phyloP scores from a whole-genome alignment of 2,797 vertebrate genomes.

The Schizothorax lantsangensis region DNA sequence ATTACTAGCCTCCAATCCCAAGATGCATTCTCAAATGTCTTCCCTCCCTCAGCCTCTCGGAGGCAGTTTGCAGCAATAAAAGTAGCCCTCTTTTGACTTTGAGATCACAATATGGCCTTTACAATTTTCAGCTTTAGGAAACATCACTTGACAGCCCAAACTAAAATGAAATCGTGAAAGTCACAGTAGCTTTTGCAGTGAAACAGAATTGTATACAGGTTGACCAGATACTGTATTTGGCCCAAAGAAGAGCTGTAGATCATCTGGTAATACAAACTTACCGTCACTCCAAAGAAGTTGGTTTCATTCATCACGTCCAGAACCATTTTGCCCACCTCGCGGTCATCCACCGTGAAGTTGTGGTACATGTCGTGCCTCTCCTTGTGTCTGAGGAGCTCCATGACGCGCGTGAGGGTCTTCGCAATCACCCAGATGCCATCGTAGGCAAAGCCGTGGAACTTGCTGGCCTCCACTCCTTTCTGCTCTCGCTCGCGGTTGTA shows the following conservation, averaged over 20 bases:
- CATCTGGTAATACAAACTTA: conserved; percentile 71
- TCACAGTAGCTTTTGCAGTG: neutral
- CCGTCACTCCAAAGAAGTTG: conserved; percentile 97
- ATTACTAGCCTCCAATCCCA: conserved; percentile 36
- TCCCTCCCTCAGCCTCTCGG: neutral
- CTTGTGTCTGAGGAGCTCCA: conserved; percentile 88
- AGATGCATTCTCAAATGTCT: conserved; percentile 24
- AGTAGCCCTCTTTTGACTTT: conserved; percentile 14
- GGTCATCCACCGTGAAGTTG: conserved; percentile 95
- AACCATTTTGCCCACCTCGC: conserved; percentile 93
- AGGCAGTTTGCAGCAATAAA: conserved; percentile 16
- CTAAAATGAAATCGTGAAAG: conserved; percentile 38
- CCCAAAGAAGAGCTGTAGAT: neutral
- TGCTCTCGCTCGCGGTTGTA: conserved; percentile 90
- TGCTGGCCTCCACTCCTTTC: conserved; percentile 93
- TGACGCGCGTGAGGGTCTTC: conserved; percentile 92
- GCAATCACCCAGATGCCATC: conserved; percentile 99
- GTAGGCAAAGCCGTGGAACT: conserved; percentile 98
- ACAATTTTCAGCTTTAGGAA: conserved; percentile 50
- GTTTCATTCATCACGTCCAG: conserved; percentile 99
- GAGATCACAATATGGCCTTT: conserved; percentile 51
- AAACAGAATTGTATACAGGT: conserved; percentile 6
- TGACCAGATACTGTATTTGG: conserved; percentile 3
- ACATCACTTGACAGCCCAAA: conserved; percentile 45
- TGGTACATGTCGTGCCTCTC: conserved; percentile 87